Conservation (phyloP, 2,797 vertebrate species). For the Falco cherrug region DNA sequence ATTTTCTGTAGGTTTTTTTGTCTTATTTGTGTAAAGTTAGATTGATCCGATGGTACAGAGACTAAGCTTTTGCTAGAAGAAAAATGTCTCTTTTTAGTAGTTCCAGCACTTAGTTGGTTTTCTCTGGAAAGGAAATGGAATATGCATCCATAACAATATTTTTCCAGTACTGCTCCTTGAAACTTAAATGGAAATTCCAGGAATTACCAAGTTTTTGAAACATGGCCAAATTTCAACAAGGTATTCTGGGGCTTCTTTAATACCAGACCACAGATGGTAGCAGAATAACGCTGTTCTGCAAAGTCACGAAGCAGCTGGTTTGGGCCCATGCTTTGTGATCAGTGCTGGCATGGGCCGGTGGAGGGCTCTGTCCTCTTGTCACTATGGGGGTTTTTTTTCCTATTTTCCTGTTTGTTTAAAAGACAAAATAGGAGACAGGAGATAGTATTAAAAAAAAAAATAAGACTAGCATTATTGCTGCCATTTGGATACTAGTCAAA, state of each 20-base stretch:
- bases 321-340: not conserved
- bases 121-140: not conserved
- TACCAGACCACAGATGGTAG: not conserved
- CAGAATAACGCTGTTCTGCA: not conserved
- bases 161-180: not conserved
- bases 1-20: not conserved
- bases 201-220: not conserved
- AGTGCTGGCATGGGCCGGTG: not conserved
- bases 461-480: not conserved
- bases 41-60: not conserved
- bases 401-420: not conserved
- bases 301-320: not conserved
- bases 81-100: not conserved
- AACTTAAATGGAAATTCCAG: not conserved
- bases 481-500: not conserved
- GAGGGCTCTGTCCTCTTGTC: not conserved
- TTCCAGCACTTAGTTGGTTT: not conserved
- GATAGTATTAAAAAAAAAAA: not conserved
- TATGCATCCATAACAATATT: not conserved
- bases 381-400: not conserved
- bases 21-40: not conserved
- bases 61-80: not conserved
- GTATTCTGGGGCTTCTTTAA: not conserved
- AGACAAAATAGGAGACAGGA: not conserved
- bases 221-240: not conserved